These are phyloP conservation scores for Platalea minor DNA, from an alignment of 2,797 vertebrate species.

Conservation along the genomic window DNA sequence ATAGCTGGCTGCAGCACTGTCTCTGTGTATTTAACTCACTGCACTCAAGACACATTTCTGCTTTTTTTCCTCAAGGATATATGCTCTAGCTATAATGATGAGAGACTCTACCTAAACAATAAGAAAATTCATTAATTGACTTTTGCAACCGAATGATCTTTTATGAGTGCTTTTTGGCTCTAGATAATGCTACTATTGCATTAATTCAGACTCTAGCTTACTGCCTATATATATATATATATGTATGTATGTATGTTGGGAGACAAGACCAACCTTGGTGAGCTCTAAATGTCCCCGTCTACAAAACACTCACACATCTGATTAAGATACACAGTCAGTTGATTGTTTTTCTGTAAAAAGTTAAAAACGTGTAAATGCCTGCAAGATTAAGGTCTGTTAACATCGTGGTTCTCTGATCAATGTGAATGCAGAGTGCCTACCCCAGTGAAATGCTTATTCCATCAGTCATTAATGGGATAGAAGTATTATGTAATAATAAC, in stretches of 20 bases:
- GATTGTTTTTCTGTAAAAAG: background rate
- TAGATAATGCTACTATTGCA: background rate
- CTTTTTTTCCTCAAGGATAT: background rate
- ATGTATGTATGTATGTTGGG: background rate
- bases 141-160: conserved; percentile 18
- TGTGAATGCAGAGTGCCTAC: background rate
- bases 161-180: conserved; percentile 3
- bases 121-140: background rate
- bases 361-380: background rate
- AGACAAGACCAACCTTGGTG: background rate
- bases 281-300: background rate
- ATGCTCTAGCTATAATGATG: background rate
- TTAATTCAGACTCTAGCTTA: background rate
- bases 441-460: background rate
- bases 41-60: background rate
- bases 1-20: background rate
- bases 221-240: background rate
- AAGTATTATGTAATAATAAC: background rate
- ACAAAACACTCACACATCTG: background rate
- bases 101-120: background rate
- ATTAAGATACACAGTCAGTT: background rate
- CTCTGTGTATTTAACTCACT: conserved; percentile 4
- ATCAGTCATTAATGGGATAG: background rate
- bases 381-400: background rate
- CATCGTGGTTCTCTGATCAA: background rate